phyloP scores from a whole-genome alignment of 2,797 vertebrate species.

The Chrysocyon brachyurus region DNA sequence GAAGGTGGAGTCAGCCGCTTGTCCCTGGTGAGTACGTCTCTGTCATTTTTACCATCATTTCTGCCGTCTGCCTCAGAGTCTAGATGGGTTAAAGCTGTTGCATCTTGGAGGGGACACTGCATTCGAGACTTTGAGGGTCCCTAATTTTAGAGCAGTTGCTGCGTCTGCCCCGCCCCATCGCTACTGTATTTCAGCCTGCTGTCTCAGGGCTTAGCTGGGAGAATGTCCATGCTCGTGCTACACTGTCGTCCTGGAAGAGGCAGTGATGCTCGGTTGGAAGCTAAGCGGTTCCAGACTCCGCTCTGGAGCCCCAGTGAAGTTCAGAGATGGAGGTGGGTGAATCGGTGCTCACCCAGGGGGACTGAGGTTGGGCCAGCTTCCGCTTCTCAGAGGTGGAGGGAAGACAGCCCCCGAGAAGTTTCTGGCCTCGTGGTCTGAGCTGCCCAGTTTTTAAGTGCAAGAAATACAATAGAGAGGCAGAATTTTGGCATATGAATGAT shows the following conservation, averaged over 20 bases:
- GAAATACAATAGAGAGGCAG: neutral
- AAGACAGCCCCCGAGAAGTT: neutral
- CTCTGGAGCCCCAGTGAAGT: neutral
- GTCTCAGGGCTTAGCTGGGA: neutral
- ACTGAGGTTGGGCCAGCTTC: constrained; percentile 32
- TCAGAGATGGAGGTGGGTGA: constrained; percentile 58
- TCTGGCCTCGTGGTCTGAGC: constrained; percentile 32
- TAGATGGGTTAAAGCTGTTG: neutral
- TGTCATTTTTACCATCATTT: constrained; percentile 54
- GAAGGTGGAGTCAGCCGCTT: neutral
- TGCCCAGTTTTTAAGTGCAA: neutral
- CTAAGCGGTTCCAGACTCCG: neutral
- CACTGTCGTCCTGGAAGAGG: neutral
- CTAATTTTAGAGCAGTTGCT: neutral
- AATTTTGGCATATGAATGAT: neutral
- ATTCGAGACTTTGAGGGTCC: neutral
- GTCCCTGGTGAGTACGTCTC: constrained; percentile 80
- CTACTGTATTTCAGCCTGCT: neutral
- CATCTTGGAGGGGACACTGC: neutral
- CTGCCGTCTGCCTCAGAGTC: neutral
- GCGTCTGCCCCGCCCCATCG: neutral
- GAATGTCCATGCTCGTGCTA: neutral
- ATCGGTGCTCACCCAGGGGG: neutral
- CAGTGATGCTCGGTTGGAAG: neutral
- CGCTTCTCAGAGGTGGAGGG: constrained; percentile 28